Evolutionary conservation across 64 coral and sea anemone species (phyloP), one percentile per base, ranked within the genome.

Genomic region (Platygyra sinensis): DNA sequence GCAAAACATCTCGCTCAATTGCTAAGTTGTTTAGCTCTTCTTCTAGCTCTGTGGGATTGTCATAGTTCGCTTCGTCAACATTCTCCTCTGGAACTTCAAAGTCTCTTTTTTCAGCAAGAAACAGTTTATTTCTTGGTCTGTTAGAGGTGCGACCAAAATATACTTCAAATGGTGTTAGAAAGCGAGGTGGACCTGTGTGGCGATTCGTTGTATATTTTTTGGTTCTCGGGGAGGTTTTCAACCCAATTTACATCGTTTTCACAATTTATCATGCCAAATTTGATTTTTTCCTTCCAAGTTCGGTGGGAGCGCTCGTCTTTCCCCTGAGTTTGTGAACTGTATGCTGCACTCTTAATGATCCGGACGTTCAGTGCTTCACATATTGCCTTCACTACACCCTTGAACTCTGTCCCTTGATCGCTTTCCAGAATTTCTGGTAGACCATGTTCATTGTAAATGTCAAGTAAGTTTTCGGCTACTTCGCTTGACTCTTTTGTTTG

Each of bases 361-460:
- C 33, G 33, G 3, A 36, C 33, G 33, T 36, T 36, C 33, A 36
- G 33, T 36, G 33, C 52, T 78, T 64, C 74, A 22, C 73, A 88
- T 15, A 77, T 33, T 10, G 30, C 16, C 52, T 88, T 88, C 0
- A 88, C 72, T 76, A 59, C 86, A 55, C 86, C 77, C 61, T 69
- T 89, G 20, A 89, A 80, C 64, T 90, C 77, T 65, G 38, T 39
- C n/a, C 72, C 87, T 65, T 89, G 72, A 60, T 81, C 77, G 25
- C 88, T 72, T 50, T 81, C 77, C 2, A 78, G 60, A 57, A 90
- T 90, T 72, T 67, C 30, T 22, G 76, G 88, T 19, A 62, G 88
- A 57, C 64, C 77, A 30, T 82, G 88, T 82, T 90, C 88, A 24
- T 55, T 90, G 74, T 90, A 90, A 29, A 90, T 90, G 2, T 90